Evolutionary conservation across 2,797 vertebrate genomes (phyloP), one percentile per base, ranked within the genome.

Genomic region (Ctenosaura bakeri): DNA sequence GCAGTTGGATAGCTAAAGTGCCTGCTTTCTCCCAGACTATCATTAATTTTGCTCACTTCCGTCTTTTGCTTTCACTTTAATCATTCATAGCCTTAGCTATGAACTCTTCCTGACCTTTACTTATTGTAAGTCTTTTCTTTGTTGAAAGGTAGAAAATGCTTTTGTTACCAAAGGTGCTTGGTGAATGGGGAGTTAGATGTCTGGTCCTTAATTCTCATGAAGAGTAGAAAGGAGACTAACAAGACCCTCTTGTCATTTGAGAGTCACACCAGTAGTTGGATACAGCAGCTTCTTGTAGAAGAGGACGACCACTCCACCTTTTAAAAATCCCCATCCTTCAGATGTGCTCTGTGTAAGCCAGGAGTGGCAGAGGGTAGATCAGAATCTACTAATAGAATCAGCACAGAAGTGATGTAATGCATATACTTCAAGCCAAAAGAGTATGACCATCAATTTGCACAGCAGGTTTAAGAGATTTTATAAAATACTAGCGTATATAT

Each of bases 91-190:
- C 77, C 73, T 64, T 84, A 59, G 46, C 22, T 84, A 46, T 78
- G 56, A 64, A 35, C 24, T 64, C 73, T 22, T 66, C n/a, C 56
- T 50, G 29, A 84, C 32, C 81, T 77, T 50, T 66, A 77, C 42
- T 89, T 89, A 66, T 66, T 84, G 81, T 59, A 35, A 76, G 62
- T 52, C n/a, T 64, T 22, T 83, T 54, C 42, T 64, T 89, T 83
- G 29, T 64, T 2, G 10, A 64, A 84, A 52, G n/a, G 42, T 42
- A 6, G 5, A 8, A 35, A 52, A 59, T 0, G 0, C 12, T n/a
- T 42, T 54, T 76, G 69, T 46, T 22, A 26, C 7, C 87, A 66
- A 35, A 92, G 46, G 62, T 42, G 8, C 26, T 1, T 73, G 81
- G 87, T 24, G 79, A 78, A 80, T 54, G 86, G 22, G 35, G 77